These are phyloP conservation scores for Babyrousa celebensis DNA, from an alignment of 2,797 vertebrate species.

Conservation along the genomic window DNA sequence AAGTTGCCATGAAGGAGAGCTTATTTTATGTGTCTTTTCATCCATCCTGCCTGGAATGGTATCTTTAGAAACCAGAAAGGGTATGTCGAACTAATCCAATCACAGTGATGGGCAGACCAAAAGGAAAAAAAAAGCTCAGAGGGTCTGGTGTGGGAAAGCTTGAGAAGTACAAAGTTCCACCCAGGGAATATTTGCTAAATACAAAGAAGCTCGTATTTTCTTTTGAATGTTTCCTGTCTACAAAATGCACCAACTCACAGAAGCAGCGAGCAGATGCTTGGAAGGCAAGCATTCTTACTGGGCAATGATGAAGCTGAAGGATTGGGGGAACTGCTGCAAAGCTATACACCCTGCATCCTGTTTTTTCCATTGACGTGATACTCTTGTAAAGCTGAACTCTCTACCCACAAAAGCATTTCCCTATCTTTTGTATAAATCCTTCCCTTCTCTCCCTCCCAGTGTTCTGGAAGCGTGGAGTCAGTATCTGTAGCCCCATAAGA, in stretches of 20 bases:
- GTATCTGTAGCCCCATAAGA: not conserved
- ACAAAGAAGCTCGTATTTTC: slow-evolving; percentile 84
- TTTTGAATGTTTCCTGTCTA: slow-evolving; percentile 78
- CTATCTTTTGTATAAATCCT: not conserved
- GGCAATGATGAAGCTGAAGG: not conserved
- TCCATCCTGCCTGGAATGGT: not conserved
- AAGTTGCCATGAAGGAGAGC: not conserved
- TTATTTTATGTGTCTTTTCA: not conserved
- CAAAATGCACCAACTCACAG: not conserved
- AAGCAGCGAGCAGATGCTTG: slow-evolving; percentile 13
- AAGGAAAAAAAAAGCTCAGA: not conserved
- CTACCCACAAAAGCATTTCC: not conserved
- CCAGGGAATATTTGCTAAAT: slow-evolving; percentile 81
- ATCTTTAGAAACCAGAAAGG: not conserved
- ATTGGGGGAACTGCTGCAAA: not conserved
- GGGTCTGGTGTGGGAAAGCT: not conserved
- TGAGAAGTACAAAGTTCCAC: slow-evolving; percentile 50
- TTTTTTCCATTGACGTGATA: not conserved
- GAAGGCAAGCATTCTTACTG: not conserved
- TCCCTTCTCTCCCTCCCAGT: not conserved
- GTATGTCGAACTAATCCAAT: not conserved
- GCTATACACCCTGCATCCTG: not conserved
- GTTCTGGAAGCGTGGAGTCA: slow-evolving; percentile 16
- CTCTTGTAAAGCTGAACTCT: not conserved
- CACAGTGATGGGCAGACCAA: not conserved